phyloP scores from a whole-genome alignment of 2,888 invertebrate species.

The Phlogophora meticulosa region DNA sequence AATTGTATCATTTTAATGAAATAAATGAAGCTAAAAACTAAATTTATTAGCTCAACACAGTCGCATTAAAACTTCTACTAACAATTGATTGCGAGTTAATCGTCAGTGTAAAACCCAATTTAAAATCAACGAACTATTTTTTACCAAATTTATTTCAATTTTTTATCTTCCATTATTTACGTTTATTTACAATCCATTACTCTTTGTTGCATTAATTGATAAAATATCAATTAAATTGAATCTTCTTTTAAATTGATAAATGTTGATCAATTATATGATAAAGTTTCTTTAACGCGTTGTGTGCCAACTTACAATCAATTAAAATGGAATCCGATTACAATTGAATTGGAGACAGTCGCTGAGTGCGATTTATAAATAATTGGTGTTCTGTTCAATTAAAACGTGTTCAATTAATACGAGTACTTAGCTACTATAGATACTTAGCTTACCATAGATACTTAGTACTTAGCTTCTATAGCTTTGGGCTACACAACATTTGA shows the following conservation, averaged over 20 bases:
- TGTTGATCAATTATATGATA: conserved; percentile 54
- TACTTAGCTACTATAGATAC: not conserved
- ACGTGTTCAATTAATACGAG: conserved; percentile 14
- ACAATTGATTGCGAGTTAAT: conserved; percentile 35
- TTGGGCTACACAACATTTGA: not conserved
- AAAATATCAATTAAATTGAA: conserved; percentile 43
- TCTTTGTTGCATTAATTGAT: conserved; percentile 21
- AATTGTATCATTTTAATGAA: too few relatives aligned
- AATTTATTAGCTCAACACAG: not conserved
- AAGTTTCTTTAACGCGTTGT: conserved; percentile 49
- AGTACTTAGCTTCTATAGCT: too few relatives aligned
- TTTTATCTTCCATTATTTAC: conserved; percentile 19
- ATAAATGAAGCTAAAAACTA: too few relatives aligned
- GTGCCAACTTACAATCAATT: conserved; percentile 38
- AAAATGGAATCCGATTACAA: conserved; percentile 40
- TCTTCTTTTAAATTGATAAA: conserved; percentile 30
- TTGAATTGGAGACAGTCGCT: conserved; percentile 30
- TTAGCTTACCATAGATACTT: conserved; percentile 1
- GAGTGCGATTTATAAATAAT: conserved; percentile 34
- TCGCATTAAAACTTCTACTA: conserved; percentile 8
- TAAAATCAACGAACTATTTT: conserved; percentile 14
- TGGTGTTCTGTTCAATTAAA: conserved; percentile 34
- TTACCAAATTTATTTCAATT: conserved; percentile 35
- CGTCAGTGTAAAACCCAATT: conserved; percentile 17
- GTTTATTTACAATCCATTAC: conserved; percentile 30